phyloP scores from a whole-genome alignment of 2,888 invertebrate genomes.

The Netelia fuscicornis region DNA sequence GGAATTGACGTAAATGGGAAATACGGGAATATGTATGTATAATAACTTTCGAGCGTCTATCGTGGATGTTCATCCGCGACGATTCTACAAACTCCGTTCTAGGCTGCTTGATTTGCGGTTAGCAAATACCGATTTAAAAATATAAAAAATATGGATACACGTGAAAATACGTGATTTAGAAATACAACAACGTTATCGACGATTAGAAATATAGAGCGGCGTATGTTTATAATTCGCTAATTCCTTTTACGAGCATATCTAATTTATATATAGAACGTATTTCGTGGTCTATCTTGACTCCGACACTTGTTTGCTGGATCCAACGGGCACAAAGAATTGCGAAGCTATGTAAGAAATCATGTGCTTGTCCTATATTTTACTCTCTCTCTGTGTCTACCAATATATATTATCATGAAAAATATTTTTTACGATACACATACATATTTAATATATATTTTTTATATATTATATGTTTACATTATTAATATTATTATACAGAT shows the following conservation, averaged over 20 bases:
- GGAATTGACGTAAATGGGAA: constrained; percentile 45
- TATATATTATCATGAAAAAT: not conserved
- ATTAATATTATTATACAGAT: too few relatives aligned
- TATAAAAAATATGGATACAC: not conserved
- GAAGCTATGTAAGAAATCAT: not conserved
- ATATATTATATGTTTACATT: too few relatives aligned
- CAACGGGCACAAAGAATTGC: not conserved
- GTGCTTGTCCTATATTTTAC: constrained; percentile 37
- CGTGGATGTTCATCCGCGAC: constrained; percentile 19
- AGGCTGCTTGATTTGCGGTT: constrained; percentile 1
- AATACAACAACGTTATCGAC: not conserved
- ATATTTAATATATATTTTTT: too few relatives aligned
- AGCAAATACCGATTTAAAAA: too few relatives aligned
- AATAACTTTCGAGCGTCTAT: constrained; percentile 13
- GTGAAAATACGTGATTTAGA: not conserved
- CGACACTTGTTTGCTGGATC: constrained; percentile 38
- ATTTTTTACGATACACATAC: too few relatives aligned
- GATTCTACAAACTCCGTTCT: constrained; percentile 22
- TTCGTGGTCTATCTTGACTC: constrained; percentile 35
- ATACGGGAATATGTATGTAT: constrained; percentile 30
- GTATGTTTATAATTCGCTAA: constrained; percentile 22
- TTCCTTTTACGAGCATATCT: constrained; percentile 52
- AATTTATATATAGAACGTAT: constrained; percentile 42
- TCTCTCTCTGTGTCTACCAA: constrained; percentile 2
- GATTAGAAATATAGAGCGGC: not conserved